Conservation (phyloP, 2,888 invertebrate species). For the Acrobasis suavella region DNA sequence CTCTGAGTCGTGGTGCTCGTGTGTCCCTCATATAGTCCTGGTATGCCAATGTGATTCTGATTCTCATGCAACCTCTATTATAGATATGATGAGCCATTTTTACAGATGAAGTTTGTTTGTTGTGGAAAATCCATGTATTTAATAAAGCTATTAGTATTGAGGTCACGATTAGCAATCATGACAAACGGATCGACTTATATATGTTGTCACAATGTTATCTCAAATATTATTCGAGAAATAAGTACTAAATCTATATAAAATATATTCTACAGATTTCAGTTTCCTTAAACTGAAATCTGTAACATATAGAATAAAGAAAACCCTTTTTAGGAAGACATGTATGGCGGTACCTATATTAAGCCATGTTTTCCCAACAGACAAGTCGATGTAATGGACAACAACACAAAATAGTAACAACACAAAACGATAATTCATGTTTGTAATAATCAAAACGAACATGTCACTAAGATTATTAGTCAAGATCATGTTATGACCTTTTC, state of each 20-base stretch:
- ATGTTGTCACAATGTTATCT: neutral
- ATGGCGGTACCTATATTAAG: conserved; percentile 29
- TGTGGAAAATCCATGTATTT: no score
- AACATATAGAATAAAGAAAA: conserved; percentile 44
- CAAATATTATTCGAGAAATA: neutral
- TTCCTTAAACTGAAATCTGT: conserved; percentile 2
- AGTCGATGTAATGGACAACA: conserved; percentile 13
- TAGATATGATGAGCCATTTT: neutral
- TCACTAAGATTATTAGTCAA: no score
- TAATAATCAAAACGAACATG: no score
- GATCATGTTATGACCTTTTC: no score
- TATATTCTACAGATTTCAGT: no score
- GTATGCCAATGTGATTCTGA: conserved; percentile 39
- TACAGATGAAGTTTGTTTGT: no score
- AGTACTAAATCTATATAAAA: neutral
- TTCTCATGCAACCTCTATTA: neutral
- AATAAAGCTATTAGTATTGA: neutral
- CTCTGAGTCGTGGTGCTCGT: conserved; percentile 22
- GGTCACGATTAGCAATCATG: neutral
- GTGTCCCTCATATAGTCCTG: conserved; percentile 30
- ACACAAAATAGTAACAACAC: neutral
- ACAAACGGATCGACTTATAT: neutral
- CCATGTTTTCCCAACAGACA: conserved; percentile 15
- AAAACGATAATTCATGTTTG: neutral
- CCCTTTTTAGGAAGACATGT: conserved; percentile 43